Conservation (phyloP, 2,113 vertebrate genomes). For the Agapornis roseicollis region DNA sequence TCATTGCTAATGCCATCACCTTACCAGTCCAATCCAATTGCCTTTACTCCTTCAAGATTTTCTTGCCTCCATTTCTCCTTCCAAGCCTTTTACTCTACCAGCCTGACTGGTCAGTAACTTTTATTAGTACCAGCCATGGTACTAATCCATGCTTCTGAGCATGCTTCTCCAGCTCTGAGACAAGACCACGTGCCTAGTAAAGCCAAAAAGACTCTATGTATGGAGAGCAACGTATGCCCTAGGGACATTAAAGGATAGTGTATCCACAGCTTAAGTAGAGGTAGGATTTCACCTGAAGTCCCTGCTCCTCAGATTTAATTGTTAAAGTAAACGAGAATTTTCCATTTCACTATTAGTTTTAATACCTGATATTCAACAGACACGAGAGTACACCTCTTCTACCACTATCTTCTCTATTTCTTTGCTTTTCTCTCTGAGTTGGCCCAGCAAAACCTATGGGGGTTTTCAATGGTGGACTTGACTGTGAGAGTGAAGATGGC, state of each 20-base stretch:
- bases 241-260: neutral
- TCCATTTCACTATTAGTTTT: neutral
- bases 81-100: neutral
- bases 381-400: neutral
- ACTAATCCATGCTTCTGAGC: too few relatives aligned
- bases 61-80: neutral
- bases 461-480: neutral
- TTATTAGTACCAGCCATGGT: neutral
- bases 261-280: neutral
- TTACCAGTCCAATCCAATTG: neutral
- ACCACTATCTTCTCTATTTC: neutral
- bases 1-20: neutral
- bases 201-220: neutral
- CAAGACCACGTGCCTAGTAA: neutral
- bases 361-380: neutral
- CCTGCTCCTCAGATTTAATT: neutral
- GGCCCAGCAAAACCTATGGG: neutral
- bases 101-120: neutral
- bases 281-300: neutral
- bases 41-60: neutral
- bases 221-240: rapidly evolving
- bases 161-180: neutral
- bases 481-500: rapidly evolving
- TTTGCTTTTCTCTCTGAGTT: neutral
- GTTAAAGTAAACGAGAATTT: neutral